Evolutionary conservation across 2,888 invertebrate species (phyloP).

Genomic region (Xanthia icteritia): DNA sequence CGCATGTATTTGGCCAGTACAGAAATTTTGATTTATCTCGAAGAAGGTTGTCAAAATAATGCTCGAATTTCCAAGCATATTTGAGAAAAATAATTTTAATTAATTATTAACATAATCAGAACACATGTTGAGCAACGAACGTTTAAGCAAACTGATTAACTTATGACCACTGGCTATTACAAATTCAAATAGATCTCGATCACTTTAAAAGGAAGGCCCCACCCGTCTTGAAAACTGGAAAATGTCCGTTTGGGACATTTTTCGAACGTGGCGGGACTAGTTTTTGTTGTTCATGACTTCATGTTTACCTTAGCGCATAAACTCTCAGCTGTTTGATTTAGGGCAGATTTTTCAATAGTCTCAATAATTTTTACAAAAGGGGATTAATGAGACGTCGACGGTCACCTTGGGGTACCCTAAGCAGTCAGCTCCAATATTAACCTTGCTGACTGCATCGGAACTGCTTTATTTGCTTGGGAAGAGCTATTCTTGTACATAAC

Average conservation of each 20-base stretch:
- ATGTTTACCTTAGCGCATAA: constrained; percentile 20
- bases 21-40: too few species aligned
- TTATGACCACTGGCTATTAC: constrained; percentile 44
- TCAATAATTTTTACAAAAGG: too few species aligned
- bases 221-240: constrained; percentile 57
- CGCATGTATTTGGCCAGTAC: too few species aligned
- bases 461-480: too few species aligned
- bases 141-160: constrained; percentile 45
- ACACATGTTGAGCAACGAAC: constrained; percentile 47
- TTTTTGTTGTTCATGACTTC: constrained; percentile 35
- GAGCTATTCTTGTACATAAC: too few species aligned
- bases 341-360: not conserved
- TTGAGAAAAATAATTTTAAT: constrained; percentile 14
- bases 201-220: constrained; percentile 58
- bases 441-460: too few species aligned
- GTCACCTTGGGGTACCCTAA: too few species aligned
- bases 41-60: too few species aligned
- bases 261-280: constrained; percentile 11
- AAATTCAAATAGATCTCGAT: constrained; percentile 64
- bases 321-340: constrained; percentile 10
- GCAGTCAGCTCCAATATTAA: too few species aligned
- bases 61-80: too few species aligned
- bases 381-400: too few species aligned
- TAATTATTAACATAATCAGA: constrained; percentile 21
- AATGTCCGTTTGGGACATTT: constrained; percentile 41